Base-by-base conservation (phyloP, 2,797 vertebrate species). In the Sylvia borin region DNA sequence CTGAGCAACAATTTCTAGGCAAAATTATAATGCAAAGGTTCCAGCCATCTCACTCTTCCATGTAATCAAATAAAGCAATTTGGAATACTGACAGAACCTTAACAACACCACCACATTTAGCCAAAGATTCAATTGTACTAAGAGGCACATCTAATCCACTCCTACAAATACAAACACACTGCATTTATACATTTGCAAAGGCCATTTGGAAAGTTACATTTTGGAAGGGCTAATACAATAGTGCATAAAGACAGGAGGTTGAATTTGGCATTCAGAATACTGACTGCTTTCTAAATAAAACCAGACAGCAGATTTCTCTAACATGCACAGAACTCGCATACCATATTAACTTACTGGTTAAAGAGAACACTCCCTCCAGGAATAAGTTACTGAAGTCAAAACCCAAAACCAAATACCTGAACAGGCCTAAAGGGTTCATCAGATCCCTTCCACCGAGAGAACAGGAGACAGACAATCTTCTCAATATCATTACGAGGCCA, bases 401-500 rank as follows among this genome's bases (percentile, higher is more conserved):
- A 70, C 42, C 5, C 25, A 71, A 83, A 73, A 13, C 0, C n/a
- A 73, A 76, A 76, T 97, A 99, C 99, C 99, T 99, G 99, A 98
- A 99, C 98, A 99, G 99, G 99, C 99, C 99, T 98, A 96, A 99
- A 99, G 97, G 99, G 99, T 98, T 99, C 99, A 93, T 99, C 99
- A 73, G 99, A 99, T 98, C 99, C 99, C 97, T 99, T 99, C 99
- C 99, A 99, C 98, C 99, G 99, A 98, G 99, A 99, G 98, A 99
- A 99, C 96, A 99, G 98, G 98, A 99, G 99, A 98, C 99, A 99
- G 97, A 99, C 99, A 97, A 99, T 99, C 98, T 99, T 99, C 98
- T 99, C 99, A 97, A 99, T 99, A 97, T 99, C 99, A 68, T 99
- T 99, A 96, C 99, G 99, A 97, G 99, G 99, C 99, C 99, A 99